Evolutionary conservation across 2,797 vertebrate species (phyloP), one percentile per base, ranked within the genome.

Genomic region (Somateria mollissima): DNA sequence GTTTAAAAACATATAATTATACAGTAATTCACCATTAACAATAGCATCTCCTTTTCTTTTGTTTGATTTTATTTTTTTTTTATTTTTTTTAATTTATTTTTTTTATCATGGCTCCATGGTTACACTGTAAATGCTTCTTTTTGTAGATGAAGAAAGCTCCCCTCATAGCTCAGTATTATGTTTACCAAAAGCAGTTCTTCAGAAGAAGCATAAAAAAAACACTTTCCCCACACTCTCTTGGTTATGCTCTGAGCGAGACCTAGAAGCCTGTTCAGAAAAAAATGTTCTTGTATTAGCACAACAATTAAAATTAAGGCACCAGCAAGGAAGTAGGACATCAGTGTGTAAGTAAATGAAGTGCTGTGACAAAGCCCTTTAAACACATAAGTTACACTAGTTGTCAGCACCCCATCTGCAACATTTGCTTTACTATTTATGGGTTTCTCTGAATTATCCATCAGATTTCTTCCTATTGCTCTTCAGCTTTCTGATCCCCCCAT

Each of bases 141-240:
- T 57, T 24, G 12, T 22, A 84, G 30, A 34, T 51, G 2, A 70
- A 85, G 3, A 53, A 85, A 51, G 13, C 34, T 91, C 37, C 18
- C 5, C 24, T 58, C 8, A 6, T 10, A 56, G 8, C 10, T 86
- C 61, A 47, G 6, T 24, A 57, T 49, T 28, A 43, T 1, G 4
- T 87, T 69, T 73, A 49, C 19, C 8, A 56, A 61, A 86, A 80
- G 14, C 5, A 24, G 5, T 53, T 78, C 14, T 66, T 85, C 25
- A 62, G 57, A 70, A 72, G 39, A 9, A 56, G 4, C 7, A 39
- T 22, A 65, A 76, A 84, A 69, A 9, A 3, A 41, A 25, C 4
- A 8, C 1, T 75, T 78, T 43, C 10, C 10, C 6, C 10, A 27
- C 5, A 32, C 3, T n/a, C 4, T 1, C 5, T 3, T 28, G 6